These are phyloP conservation scores for Microctonus brassicae DNA, from an alignment of 2,888 invertebrate genomes.

Conservation along the genomic window DNA sequence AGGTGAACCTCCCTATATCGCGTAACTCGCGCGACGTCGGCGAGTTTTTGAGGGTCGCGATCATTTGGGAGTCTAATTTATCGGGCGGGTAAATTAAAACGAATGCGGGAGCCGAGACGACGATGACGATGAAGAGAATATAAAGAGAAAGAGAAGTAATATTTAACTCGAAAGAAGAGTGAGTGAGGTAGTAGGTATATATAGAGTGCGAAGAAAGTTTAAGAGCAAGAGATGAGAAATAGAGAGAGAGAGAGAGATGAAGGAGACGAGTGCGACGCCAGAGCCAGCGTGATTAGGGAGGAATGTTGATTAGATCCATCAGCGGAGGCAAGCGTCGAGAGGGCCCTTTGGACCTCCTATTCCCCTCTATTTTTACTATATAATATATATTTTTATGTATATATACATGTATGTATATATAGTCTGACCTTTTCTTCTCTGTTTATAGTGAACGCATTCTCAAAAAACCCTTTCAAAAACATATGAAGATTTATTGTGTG, in stretches of 20 bases:
- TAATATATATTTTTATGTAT: not conserved
- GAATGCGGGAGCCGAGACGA: conserved; percentile 50
- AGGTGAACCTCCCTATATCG: not conserved
- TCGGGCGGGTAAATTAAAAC: conserved; percentile 62
- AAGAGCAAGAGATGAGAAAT: conserved; percentile 31
- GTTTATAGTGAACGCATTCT: not conserved
- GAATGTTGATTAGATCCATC: conserved; percentile 70
- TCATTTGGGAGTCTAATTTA: conserved; percentile 66
- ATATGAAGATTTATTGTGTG: not conserved
- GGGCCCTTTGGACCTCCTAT: conserved; percentile 35
- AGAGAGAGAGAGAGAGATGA: conserved; percentile 33
- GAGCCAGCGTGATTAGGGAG: conserved; percentile 65
- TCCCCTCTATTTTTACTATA: not conserved
- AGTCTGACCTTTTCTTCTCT: conserved; percentile 8
- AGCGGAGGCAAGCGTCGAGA: conserved; percentile 56
- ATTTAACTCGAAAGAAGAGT: conserved; percentile 39
- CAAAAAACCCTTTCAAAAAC: not conserved
- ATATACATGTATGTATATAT: not conserved
- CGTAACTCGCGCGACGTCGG: conserved; percentile 25
- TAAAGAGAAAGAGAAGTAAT: conserved; percentile 35
- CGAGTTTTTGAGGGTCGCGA: conserved; percentile 43
- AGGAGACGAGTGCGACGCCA: conserved; percentile 42
- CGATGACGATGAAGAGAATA: conserved; percentile 25
- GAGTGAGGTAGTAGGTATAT: conserved; percentile 36
- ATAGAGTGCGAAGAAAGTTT: conserved; percentile 38